A percentile compares a stretch with the other conserved stretches of the same genome.
phyloP scores from a whole-genome alignment of 2,797 vertebrate genomes.

The Acanthiza pusilla region DNA sequence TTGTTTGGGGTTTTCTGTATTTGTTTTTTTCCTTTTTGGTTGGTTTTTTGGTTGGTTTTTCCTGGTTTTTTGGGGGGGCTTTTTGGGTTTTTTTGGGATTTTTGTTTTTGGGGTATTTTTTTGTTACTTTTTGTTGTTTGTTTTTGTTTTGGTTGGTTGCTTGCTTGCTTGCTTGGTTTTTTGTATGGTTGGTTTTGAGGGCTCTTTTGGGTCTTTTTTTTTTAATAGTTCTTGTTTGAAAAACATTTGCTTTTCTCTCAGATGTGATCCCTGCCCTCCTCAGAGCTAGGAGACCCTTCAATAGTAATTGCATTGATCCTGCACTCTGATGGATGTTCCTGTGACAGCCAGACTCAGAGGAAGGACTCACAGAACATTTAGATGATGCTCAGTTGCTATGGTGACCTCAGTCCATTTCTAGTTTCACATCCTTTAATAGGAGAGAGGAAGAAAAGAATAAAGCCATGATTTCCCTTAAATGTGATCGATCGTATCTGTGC shows the following conservation, averaged over 20 bases:
- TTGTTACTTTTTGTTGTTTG: too few relatives aligned
- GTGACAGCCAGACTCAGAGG: neutral
- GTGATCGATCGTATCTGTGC: neutral
- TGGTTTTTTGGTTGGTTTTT: too few relatives aligned
- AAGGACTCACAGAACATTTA: neutral
- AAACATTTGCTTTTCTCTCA: neutral
- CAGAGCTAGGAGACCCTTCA: neutral
- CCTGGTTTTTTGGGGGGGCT: too few relatives aligned
- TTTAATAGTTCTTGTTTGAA: neutral
- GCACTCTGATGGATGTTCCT: neutral
- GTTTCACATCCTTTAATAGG: neutral
- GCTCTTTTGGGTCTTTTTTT: neutral
- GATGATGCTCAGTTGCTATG: constrained; percentile 45
- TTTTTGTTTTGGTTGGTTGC: too few relatives aligned
- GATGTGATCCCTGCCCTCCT: neutral
- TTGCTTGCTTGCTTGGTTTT: neutral
- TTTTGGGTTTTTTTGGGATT: too few relatives aligned
- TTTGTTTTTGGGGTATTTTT: too few relatives aligned
- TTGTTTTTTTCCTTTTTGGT: too few relatives aligned
- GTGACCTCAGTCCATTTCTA: constrained; percentile 35
- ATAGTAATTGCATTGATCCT: neutral
- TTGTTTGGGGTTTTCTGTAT: too few relatives aligned
- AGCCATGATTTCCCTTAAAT: neutral
- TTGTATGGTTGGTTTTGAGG: neutral
- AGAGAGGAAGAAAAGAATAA: neutral